Base-by-base conservation (phyloP, 2,888 invertebrate species). In the Megamerina dolium region DNA sequence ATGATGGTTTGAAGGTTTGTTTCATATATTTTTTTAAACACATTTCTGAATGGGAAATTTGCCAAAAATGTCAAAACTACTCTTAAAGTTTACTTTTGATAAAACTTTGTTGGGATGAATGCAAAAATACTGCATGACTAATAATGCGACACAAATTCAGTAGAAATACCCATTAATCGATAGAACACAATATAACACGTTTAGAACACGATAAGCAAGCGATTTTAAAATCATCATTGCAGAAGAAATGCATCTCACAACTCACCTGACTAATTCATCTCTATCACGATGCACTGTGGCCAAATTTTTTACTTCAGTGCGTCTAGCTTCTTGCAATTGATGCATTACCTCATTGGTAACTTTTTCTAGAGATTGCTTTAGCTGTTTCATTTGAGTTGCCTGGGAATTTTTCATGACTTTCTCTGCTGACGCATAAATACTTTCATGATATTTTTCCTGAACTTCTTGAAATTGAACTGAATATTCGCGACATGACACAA, bases 271-370 rank as follows among this genome's bases (percentile, higher is more conserved):
- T 57, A 94, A 77, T 68, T 95, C 95, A 55, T 89, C 92, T 58
- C 92, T 87, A 70, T 95, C 93, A 56, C 87, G 81, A 67, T 92
- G 90, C 46, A 85, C 85, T 66, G 91, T 88, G 18, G 87, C 83
- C 47, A 95, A 74, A 37, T 82, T 81, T 66, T 91, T 92, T 46
- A 92, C 88, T 68, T 94, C 93, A 57, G 87, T 88, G 54, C 90
- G 82, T 48, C 90, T 82, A 45, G 84, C 83, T 44, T 83, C 81
- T 57, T 92, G 89, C 54, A 94, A 73, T 61, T 84, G 81, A 58
- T 86, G 82, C 79, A 91, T 82, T 37, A 89, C 77, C 53, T 83
- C 84, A 21, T 77, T 78, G 2, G 82, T 83, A 57, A 85, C 84
- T 49, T 81, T 77, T 54, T 87, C 85, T 52, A 85, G 74, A 42